These are phyloP conservation scores for Onychostoma macrolepis DNA, from an alignment of 2,113 vertebrate species.

Conservation along the genomic window DNA sequence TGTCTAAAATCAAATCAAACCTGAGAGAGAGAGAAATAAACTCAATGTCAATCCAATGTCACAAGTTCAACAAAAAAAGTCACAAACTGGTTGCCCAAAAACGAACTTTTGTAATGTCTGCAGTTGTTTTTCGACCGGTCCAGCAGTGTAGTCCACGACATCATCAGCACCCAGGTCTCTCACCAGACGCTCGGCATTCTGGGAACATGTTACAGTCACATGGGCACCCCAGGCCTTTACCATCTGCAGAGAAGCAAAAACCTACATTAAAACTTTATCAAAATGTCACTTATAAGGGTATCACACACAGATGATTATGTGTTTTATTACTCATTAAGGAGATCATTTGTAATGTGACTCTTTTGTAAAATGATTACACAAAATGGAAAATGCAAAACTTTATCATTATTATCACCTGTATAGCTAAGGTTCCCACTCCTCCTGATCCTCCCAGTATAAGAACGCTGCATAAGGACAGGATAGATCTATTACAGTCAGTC, in stretches of 20 bases:
- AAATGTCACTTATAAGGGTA: neutral
- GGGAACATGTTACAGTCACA: conserved; percentile 92
- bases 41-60: neutral
- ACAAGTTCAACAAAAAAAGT: neutral
- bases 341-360: neutral
- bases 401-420: conserved; percentile 80
- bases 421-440: conserved; percentile 92
- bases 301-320: neutral
- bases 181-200: conserved; percentile 83
- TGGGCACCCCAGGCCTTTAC: conserved; percentile 92
- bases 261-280: too few species aligned
- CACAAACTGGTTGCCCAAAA: neutral
- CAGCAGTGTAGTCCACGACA: conserved; percentile 87
- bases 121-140: conserved; percentile 78
- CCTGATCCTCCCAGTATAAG: conserved; percentile 93
- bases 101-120: conserved; percentile 81
- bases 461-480: conserved; percentile 75
- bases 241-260: conserved; percentile 73
- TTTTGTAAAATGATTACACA: neutral
- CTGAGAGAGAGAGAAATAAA: conserved; percentile 55
- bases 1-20: conserved; percentile 92
- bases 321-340: neutral
- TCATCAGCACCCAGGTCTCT: conserved; percentile 86
- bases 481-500: conserved; percentile 40
- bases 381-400: neutral